Evolutionary conservation across 2,113 vertebrate genomes (phyloP).

Genomic region (Silurus asotus): DNA sequence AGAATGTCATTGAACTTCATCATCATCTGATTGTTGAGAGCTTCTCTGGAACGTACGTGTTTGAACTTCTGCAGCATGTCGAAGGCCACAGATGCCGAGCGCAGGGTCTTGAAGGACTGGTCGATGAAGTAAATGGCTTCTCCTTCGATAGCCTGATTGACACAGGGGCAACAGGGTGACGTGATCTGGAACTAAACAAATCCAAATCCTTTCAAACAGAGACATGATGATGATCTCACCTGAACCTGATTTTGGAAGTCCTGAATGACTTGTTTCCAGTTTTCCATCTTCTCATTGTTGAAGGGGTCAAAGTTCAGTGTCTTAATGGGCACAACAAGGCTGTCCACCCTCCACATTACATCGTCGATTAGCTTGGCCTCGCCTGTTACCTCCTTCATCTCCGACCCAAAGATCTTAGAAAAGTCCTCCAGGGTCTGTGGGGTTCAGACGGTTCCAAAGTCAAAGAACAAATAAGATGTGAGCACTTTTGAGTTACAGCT

Average conservation of each 20-base stretch:
- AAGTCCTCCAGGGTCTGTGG: slow-evolving; percentile 85
- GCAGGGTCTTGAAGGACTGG: slow-evolving; percentile 85
- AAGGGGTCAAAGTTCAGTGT: slow-evolving; percentile 83
- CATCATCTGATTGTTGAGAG: slow-evolving; percentile 85
- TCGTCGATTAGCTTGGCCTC: slow-evolving; percentile 79
- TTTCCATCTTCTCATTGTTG: slow-evolving; percentile 65
- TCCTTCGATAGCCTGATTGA: slow-evolving; percentile 82
- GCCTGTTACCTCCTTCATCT: slow-evolving; percentile 83
- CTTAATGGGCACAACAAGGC: slow-evolving; percentile 78
- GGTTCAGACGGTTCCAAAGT: not conserved
- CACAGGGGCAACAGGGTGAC: not conserved
- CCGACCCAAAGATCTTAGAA: slow-evolving; percentile 82
- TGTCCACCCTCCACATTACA: slow-evolving; percentile 77
- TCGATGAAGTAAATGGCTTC: slow-evolving; percentile 86
- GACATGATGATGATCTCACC: slow-evolving; percentile 63
- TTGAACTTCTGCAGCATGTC: slow-evolving; percentile 89
- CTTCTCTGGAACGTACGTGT: slow-evolving; percentile 78
- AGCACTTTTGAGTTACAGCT: not conserved
- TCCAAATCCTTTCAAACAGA: not conserved
- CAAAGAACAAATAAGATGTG: not conserved
- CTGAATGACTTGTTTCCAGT: slow-evolving; percentile 83
- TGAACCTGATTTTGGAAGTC: slow-evolving; percentile 79
- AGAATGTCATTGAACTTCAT: slow-evolving; percentile 85
- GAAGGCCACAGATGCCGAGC: slow-evolving; percentile 86
- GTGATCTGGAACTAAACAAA: not conserved